phyloP scores from a whole-genome alignment of 2,888 invertebrate species.

The Tetranychus piercei region DNA sequence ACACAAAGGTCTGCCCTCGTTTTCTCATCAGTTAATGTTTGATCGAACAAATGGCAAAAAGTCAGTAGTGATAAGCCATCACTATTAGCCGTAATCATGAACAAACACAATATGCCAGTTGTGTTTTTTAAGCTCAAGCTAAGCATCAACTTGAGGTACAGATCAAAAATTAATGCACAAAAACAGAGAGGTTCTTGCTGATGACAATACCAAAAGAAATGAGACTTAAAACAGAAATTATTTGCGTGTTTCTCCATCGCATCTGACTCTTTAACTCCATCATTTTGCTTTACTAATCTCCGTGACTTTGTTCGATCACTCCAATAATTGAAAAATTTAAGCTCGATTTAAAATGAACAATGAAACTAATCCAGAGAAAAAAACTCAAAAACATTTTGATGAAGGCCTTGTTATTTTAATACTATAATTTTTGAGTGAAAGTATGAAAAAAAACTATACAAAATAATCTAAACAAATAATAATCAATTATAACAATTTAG shows the following conservation, averaged over 20 bases:
- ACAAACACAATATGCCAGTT: neutral
- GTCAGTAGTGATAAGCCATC: neutral
- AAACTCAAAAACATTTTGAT: neutral
- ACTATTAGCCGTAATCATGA: neutral
- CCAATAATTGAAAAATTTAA: neutral
- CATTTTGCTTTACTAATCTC: neutral
- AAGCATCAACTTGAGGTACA: neutral
- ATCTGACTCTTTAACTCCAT: neutral
- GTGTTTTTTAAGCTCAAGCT: too few species aligned
- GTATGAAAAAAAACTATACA: too few species aligned
- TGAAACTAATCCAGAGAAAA: neutral
- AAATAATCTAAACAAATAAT: too few species aligned
- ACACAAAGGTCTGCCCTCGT: neutral
- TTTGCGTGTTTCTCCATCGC: neutral
- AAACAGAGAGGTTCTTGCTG: conserved; percentile 6
- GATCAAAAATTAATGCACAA: conserved; percentile 3
- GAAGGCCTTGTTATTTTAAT: too few species aligned
- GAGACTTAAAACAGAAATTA: neutral
- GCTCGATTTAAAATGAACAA: neutral
- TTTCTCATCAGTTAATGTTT: neutral
- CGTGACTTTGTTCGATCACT: neutral
- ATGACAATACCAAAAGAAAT: conserved; percentile 10
- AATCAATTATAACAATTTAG: too few species aligned
- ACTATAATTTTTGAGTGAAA: too few species aligned
- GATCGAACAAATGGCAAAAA: neutral